Conservation (phyloP, 2,797 vertebrate genomes). For the Babyrousa celebensis region DNA sequence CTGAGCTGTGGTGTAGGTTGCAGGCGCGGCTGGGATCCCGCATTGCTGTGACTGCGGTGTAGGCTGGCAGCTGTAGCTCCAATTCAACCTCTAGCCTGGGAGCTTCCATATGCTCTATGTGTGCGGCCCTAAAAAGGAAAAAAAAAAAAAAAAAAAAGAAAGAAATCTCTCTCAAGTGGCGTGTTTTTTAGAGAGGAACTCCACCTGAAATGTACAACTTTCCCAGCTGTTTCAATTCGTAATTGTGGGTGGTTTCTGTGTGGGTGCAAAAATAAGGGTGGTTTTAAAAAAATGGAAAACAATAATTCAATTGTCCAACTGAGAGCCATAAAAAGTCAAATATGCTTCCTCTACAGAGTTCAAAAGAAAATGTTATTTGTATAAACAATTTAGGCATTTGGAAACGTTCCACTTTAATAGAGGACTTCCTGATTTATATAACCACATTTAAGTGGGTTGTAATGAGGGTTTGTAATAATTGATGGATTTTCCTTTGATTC, state of each 20-base stretch:
- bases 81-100: no score
- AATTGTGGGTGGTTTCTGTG: constrained; percentile 85
- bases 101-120: no score
- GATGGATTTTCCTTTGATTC: constrained; percentile 70
- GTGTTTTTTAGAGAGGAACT: constrained; percentile 35
- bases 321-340: constrained; percentile 84
- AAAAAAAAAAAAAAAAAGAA: no score
- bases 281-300: constrained; percentile 72
- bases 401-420: constrained; percentile 75
- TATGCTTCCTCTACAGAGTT: constrained; percentile 80
- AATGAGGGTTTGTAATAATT: constrained; percentile 40
- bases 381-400: constrained; percentile 82
- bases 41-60: no score
- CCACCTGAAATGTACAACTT: constrained; percentile 55
- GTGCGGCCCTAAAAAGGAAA: no score
- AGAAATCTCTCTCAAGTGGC: constrained; percentile 58
- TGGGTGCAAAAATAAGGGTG: constrained; percentile 77
- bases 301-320: constrained; percentile 82
- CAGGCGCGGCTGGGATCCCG: no score
- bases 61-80: no score
- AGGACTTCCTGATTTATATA: constrained; percentile 79
- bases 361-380: constrained; percentile 83
- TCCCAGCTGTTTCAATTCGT: constrained; percentile 84
- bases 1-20: no score
- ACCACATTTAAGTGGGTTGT: constrained; percentile 63